Base-by-base conservation (phyloP, 2,888 invertebrate species). In the Lobophora halterata region DNA sequence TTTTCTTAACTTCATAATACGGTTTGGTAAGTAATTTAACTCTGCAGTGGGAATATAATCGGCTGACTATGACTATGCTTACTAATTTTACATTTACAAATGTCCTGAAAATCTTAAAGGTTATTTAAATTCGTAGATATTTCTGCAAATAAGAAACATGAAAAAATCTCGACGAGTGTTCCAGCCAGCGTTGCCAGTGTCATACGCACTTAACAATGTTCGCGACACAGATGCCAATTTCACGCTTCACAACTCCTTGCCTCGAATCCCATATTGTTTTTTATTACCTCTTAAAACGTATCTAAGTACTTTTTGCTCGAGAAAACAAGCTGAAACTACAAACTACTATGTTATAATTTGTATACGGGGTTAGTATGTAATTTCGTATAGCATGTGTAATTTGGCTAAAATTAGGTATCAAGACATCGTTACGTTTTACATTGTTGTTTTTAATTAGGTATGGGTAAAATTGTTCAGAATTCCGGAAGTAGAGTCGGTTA, bases 141-240 rank as follows among this genome's bases (percentile, higher is more conserved):
- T n/a, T n/a, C n/a, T n/a, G n/a, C n/a, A n/a, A n/a, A n/a, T n/a
- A n/a, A n/a, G n/a, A n/a, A n/a, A 38, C 19, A 43, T 30, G 24
- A 34, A 39, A 26, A 34, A 42, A 38, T 19, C 34, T 8, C 25
- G 37, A 19, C 27, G 24, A 38, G 29, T 33, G 58, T 62, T 49
- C 57, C 61, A 62, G n/a, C n/a, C 56, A 58, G 58, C 65, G 39
- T 8, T 11, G 32, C 26, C 14, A n/a, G n/a, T 50, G 41, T 31
- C 60, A 52, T 57, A 60, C 58, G 61, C 59, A 66, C 62, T 67
- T 68, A 67, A 65, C 63, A 67, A 61, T 57, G 69, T 69, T 70
- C 63, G 60, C 65, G 69, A 62, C 66, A 59, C 71, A 71, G 71
- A 72, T 70, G 72, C 61, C 72, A 74, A 74, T 76, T 75, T 76